A percentile compares a stretch with the other conserved stretches of the same genome.
Conservation (phyloP, 2,797 vertebrate genomes). For the Scarus forsteni region DNA sequence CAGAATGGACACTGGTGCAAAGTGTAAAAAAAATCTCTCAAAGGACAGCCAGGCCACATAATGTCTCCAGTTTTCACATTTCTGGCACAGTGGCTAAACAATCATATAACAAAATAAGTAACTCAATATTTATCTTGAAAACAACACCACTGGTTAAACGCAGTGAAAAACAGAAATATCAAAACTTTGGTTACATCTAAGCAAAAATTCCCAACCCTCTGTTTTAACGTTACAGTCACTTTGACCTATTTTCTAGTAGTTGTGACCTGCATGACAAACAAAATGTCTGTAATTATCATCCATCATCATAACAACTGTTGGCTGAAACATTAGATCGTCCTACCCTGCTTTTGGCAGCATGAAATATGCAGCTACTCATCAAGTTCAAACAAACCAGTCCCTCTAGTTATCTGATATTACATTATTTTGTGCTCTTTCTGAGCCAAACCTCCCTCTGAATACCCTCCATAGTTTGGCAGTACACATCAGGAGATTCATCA, state of each 20-base stretch:
- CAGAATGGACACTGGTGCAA: no score
- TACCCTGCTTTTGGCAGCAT: neutral
- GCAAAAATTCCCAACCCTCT: neutral
- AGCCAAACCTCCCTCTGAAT: conserved; percentile 1
- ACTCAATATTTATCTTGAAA: no score
- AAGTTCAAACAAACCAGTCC: neutral
- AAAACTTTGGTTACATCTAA: no score
- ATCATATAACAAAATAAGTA: no score
- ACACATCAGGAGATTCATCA: conserved; percentile 27
- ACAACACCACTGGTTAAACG: neutral
- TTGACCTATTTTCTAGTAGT: neutral
- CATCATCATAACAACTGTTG: neutral
- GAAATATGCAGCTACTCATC: neutral
- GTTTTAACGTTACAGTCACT: neutral
- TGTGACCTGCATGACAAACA: neutral
- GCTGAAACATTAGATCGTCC: neutral
- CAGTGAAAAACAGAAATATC: no score
- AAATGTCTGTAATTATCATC: neutral
- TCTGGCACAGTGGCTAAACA: no score
- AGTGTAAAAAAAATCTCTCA: no score
- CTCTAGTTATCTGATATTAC: neutral
- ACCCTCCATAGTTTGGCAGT: conserved; percentile 30
- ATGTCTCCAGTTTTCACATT: no score
- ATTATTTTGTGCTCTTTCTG: neutral
- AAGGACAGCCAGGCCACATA: no score